A percentile compares a stretch with the other conserved stretches of the same genome.
phyloP scores from a whole-genome alignment of 2,797 vertebrate genomes.

The Leptatherina wallacei region DNA sequence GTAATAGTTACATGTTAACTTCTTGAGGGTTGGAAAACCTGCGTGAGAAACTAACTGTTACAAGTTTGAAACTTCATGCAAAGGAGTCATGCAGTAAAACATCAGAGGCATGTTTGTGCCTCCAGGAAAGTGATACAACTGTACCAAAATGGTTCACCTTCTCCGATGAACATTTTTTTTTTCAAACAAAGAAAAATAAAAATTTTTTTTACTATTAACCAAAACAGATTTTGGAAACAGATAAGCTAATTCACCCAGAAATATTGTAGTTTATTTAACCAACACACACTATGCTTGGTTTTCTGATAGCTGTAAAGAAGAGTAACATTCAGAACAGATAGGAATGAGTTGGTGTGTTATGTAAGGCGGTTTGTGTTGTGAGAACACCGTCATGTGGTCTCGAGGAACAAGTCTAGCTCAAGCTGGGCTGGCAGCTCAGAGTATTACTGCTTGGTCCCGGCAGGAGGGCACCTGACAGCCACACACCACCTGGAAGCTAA shows the following conservation, averaged over 20 bases:
- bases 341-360: conserved; percentile 59
- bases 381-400: conserved; percentile 72
- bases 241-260: conserved; percentile 21
- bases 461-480: conserved; percentile 77
- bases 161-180: conserved; percentile 18
- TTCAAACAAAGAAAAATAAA: conserved; percentile 40
- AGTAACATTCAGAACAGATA: conserved; percentile 58
- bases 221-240: conserved; percentile 10
- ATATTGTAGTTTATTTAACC: conserved; percentile 27
- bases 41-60: conserved; percentile 65
- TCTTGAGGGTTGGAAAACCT: conserved; percentile 41
- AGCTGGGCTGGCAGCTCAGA: conserved; percentile 63
- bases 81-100: conserved; percentile 42
- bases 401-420: conserved; percentile 65
- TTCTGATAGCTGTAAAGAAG: conserved; percentile 37
- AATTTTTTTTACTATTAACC: conserved; percentile 29
- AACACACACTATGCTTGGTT: conserved; percentile 26
- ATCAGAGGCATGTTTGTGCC: conserved; percentile 50
- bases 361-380: conserved; percentile 71
- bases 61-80: conserved; percentile 53
- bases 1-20: conserved; percentile 78
- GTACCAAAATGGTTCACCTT: not conserved
- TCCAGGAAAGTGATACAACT: conserved; percentile 30
- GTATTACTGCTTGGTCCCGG: conserved; percentile 65
- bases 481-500: conserved; percentile 74